Evolutionary conservation across 2,113 vertebrate species (phyloP), one percentile per base, ranked within the genome.

Genomic region (Gadus chalcogrammus): DNA sequence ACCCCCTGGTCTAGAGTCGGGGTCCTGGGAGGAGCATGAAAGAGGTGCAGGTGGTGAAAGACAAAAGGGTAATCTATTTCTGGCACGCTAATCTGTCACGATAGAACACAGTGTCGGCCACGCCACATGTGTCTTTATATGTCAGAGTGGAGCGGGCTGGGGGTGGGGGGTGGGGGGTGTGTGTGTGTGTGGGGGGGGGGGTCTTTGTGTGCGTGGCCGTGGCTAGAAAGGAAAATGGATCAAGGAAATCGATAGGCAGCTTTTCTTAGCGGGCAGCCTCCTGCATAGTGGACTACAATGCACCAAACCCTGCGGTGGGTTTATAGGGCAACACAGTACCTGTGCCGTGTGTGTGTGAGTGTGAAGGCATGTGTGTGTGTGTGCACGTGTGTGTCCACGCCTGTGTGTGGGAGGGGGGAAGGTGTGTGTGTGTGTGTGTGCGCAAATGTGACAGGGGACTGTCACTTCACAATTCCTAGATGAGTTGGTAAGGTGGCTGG

Each of bases 121-220:
- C 81, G 16, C 88, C 79, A 77, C 87, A 78, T 87, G 88, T 81
- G 84, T 81, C 88, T 90, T 90, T 61, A 88, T 85, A 89, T 88
- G 88, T 87, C 87, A 77, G 83, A 73, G 81, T 67, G 84, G 79
- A 70, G 76, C 84, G 62, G 70, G 56, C 67, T 73, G 62, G 72
- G 73, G 22, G n/a, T 31, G 2, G 28, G 28, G 4, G 28, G 4
- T 2, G 28, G 28, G 28, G 28, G 28, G 3, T 5, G 3, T 31
- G 28, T 31, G 28, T 31, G 28, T 31, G 28, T 31, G 84, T 77
- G 20, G 20, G 20, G 20, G 20, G 20, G 20, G 20, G 20, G 20
- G 20, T 20, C 20, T 20, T 20, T 20, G 20, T 20, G 20, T 20
- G 20, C 20, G 48, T 84, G 84, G 82, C 28, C 85, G 81, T 76